Base-by-base conservation (phyloP, 1,140 invertebrate genomes). In the Neoseiulus cucumeris region DNA sequence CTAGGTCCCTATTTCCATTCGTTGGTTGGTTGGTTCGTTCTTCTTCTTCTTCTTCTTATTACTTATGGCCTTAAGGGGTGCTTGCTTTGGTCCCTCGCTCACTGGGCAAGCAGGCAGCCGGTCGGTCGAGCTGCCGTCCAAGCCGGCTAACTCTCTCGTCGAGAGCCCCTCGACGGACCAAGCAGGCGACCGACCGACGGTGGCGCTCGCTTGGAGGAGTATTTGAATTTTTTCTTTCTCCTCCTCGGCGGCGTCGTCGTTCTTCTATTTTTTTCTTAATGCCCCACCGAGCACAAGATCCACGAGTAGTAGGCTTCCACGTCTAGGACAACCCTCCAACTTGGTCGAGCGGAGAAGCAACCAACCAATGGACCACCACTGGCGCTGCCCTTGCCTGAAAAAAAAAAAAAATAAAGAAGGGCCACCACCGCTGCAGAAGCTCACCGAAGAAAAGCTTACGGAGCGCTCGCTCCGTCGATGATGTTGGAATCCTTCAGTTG, bases 1-100 rank as follows among this genome's bases (percentile, higher is more conserved):
- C 51, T 25, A 29, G 22, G 51, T 59, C 17, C 33, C 33, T 39
- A 39, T 39, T 39, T 39, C 33, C 33, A 39, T 39, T n/a, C 51
- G 51, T 59, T 33, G 25, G 51, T 25, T 25, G 1, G 51, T 59
- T 59, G 14, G 51, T 59, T 25, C 45, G 18, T 47, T 20, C 28
- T 47, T 47, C n/a, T 47, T 59, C 51, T 33, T 29, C 33, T 59
- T 33, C 14, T 17, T 59, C 17, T 59, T 59, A 59, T 59, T 59
- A 59, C 51, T 59, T 59, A 59, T 59, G 51, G 51, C 51, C 51
- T 59, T 59, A 59, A 59, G 51, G 51, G 14, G 14, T 59, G 51
- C 51, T 59, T 59, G 51, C 51, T 59, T 25, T 25, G 51, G 17
- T 59, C 22, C 1, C 14, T 17, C 51, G 22, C 25, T 25, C 25